A percentile compares a stretch with the other conserved stretches of the same genome.
These are phyloP conservation scores for Willisornis vidua DNA, from an alignment of 2,113 vertebrate species.

Conservation along the genomic window DNA sequence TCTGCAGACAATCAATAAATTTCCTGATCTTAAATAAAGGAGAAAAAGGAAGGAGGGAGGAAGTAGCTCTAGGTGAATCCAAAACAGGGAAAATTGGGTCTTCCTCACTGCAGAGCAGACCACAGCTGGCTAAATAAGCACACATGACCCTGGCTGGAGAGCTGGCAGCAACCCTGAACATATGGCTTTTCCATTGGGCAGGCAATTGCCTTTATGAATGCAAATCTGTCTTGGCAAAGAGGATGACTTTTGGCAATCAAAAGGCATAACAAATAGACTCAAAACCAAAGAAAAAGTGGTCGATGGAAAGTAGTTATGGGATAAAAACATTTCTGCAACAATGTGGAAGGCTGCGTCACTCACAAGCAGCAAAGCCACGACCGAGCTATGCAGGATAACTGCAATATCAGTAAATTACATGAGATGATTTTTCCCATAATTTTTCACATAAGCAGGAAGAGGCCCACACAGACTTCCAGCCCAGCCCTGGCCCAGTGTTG, in stretches of 20 bases:
- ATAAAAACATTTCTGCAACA: not conserved
- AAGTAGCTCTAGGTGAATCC: not conserved
- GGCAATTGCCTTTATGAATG: not conserved
- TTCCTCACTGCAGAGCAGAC: not conserved
- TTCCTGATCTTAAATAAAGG: not conserved
- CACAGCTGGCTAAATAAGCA: not conserved
- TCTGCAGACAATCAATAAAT: not conserved
- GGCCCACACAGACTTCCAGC: not conserved
- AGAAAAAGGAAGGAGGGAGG: not conserved
- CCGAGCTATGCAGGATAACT: not conserved
- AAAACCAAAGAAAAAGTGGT: not conserved
- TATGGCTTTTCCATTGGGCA: not conserved
- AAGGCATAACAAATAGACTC: not conserved
- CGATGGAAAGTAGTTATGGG: not conserved
- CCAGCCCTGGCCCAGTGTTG: not conserved
- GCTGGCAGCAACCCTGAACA: not conserved
- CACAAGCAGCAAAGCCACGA: not conserved
- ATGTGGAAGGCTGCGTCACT: not conserved
- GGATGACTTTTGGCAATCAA: not conserved
- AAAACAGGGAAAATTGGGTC: not conserved
- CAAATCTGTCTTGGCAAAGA: not conserved
- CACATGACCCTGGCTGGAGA: not conserved
- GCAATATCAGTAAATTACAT: not conserved
- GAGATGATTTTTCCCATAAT: not conserved
- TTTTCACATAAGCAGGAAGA: rapidly evolving